phyloP scores from a whole-genome alignment of 1,140 invertebrate genomes.

The Acromyrmex charruanus region DNA sequence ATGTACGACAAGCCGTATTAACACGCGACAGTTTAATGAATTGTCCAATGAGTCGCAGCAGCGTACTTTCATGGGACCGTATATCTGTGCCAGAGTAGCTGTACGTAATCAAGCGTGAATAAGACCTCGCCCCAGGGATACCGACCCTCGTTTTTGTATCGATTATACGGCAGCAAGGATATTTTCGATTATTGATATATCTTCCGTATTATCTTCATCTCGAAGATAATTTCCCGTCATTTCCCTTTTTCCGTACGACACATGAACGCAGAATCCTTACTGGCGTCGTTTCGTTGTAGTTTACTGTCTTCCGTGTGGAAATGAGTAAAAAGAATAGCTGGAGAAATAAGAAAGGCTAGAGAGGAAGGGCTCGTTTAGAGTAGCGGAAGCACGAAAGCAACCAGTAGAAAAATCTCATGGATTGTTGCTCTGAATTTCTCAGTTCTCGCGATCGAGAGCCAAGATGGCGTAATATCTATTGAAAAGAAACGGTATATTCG shows the following conservation, averaged over 20 bases:
- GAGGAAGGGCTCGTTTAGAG: not conserved
- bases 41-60: slow-evolving; percentile 13
- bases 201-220: not conserved
- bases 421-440: slow-evolving; percentile 55
- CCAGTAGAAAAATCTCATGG: slow-evolving; percentile 62
- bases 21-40: slow-evolving; percentile 44
- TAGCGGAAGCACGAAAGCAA: slow-evolving; percentile 46
- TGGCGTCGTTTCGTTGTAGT: slow-evolving; percentile 21
- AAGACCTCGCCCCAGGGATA: slow-evolving; percentile 38
- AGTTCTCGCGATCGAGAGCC: slow-evolving; percentile 45
- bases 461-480: slow-evolving; percentile 58
- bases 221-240: slow-evolving; percentile 40
- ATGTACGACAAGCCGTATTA: slow-evolving; percentile 47
- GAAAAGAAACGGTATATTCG: slow-evolving; percentile 51
- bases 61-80: slow-evolving; percentile 49
- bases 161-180: slow-evolving; percentile 14
- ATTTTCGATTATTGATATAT: slow-evolving; percentile 53
- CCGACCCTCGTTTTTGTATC: slow-evolving; percentile 25
- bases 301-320: not conserved
- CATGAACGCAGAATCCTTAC: slow-evolving; percentile 31
- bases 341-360: not conserved
- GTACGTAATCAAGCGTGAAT: slow-evolving; percentile 54
- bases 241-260: slow-evolving; percentile 10
- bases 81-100: slow-evolving; percentile 52
- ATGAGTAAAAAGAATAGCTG: slow-evolving; percentile 23